Evolutionary conservation across 2,113 vertebrate species (phyloP), one percentile per base, ranked within the genome.

Genomic region (Cyanoliseus patagonus): DNA sequence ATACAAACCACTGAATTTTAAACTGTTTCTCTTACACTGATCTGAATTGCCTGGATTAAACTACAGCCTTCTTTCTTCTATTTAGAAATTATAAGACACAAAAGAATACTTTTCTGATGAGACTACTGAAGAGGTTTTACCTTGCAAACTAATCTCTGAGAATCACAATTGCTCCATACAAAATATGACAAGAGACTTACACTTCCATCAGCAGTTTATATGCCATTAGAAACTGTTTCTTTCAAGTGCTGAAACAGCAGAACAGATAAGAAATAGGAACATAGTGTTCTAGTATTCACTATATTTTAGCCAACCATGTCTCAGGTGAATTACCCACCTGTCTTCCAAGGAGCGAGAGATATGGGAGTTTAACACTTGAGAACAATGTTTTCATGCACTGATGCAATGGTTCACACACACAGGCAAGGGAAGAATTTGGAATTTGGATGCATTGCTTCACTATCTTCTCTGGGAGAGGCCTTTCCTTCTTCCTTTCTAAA

Each of bases 201-300:
- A 41, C 16, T 94, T 85, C 51, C 20, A 77, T 83, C 76, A 83
- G 46, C 55, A 83, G 49, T 90, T 66, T 62, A 61, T 35, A 39
- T 52, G 41, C 10, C 51, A 31, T 35, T 88, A 83, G 73, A 86
- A 3, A 10, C 27, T 88, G 41, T 83, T 90, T 63, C 37, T 70
- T 90, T 64, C 47, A 28, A 64, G 30, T 72, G 61, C 79, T 95
- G 83, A 92, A 93, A 39, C 72, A 94, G 61, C 83, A 93, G 64
- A 88, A 63, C n/a, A 92, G 83, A 90, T 86, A 94, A 96, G 84
- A 89, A 91, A n/a, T 37, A 70, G 39, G 51, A 96, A 92, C 41
- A 46, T 0, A 55, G 14, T 83, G 73, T 91, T 88, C 90, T 86
- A 25, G 27, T 86, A 63, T 86, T 90, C 85, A 74, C 53, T 74